Conservation (phyloP, 2,113 vertebrate species). For the Reinhardtius hippoglossoides region DNA sequence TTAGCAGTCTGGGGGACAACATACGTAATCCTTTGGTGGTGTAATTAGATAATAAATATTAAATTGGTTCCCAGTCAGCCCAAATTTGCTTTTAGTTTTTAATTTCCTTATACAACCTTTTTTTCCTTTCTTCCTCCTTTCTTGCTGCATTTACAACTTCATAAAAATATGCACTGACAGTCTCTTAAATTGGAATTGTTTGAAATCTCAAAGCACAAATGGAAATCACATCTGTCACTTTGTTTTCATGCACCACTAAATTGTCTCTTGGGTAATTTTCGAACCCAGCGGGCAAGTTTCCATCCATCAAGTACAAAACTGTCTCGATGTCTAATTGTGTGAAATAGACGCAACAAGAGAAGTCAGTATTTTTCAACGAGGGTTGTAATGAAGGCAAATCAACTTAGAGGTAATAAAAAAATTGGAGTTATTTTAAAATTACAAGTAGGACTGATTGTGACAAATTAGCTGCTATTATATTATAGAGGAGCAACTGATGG, state of each 20-base stretch:
- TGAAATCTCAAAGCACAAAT: neutral
- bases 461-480: neutral
- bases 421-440: neutral
- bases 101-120: neutral
- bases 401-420: neutral
- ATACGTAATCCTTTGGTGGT: neutral
- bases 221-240: neutral
- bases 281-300: neutral
- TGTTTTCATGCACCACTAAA: neutral
- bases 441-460: neutral
- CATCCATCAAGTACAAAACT: neutral
- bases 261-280: neutral
- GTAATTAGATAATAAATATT: slow-evolving; percentile 18
- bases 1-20: neutral
- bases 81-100: neutral
- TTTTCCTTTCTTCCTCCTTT: neutral
- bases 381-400: neutral
- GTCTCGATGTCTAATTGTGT: neutral
- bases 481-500: neutral
- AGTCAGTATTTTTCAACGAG: neutral
- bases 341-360: neutral
- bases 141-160: neutral
- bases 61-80: neutral
- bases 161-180: neutral
- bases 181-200: slow-evolving; percentile 4